Conservation (phyloP, 2,797 vertebrate genomes). For the Fratercula arctica region DNA sequence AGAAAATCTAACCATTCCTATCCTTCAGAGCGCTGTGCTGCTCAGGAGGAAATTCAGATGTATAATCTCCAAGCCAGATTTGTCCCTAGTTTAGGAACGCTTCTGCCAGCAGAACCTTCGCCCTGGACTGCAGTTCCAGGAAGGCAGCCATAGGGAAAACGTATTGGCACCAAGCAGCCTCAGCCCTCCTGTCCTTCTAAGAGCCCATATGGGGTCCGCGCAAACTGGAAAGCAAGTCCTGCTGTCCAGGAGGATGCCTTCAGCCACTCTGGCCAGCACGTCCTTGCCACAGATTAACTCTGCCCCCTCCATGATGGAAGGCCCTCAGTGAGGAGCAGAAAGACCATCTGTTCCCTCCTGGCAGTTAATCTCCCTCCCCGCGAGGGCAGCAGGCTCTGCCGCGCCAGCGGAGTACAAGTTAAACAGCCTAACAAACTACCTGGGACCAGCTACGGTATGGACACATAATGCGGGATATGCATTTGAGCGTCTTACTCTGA, state of each 20-base stretch:
- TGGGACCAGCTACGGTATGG: rapidly evolving
- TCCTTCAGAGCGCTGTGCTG: not conserved
- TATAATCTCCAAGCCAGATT: not conserved
- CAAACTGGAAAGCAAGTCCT: not conserved
- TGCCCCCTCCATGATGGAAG: not conserved
- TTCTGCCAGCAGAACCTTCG: not conserved
- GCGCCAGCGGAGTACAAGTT: rapidly evolving
- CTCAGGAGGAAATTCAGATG: not conserved
- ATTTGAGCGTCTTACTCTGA: not conserved
- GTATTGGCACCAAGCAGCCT: not conserved
- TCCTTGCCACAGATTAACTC: not conserved
- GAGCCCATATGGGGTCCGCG: not conserved
- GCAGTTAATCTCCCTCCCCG: not conserved
- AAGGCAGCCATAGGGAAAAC: slow-evolving; percentile 7
- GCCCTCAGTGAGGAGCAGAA: not conserved
- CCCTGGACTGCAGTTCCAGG: not conserved
- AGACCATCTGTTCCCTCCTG: not conserved
- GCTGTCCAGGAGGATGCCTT: not conserved
- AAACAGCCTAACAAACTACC: not conserved
- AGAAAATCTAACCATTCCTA: not conserved
- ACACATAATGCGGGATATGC: rapidly evolving
- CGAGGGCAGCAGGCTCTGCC: not conserved
- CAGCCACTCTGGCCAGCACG: not conserved
- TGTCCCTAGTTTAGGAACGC: not conserved
- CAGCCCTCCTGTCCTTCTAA: not conserved